These are phyloP conservation scores for Chlorops oryzae DNA, from an alignment of 1,140 invertebrate species.

Conservation along the genomic window DNA sequence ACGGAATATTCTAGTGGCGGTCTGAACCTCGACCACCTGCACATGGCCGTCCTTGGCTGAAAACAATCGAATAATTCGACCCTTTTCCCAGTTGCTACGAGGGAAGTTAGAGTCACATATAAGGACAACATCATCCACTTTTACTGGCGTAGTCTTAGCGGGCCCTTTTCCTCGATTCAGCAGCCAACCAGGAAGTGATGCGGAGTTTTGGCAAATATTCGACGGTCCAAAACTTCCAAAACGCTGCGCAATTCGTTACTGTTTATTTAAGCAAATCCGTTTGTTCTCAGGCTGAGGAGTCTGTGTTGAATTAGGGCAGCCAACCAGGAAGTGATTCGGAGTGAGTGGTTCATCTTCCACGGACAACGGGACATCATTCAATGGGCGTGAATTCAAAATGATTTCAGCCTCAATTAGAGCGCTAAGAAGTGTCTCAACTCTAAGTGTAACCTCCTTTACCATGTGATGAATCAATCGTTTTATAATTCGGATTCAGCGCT, in stretches of 20 bases:
- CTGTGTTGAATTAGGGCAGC: conserved; percentile 10
- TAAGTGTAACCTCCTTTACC: not conserved
- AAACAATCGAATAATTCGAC: too few relatives aligned
- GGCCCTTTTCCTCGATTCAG: conserved; percentile 27
- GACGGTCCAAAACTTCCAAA: conserved; percentile 28
- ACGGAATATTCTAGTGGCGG: too few relatives aligned
- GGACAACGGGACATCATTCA: conserved; percentile 28
- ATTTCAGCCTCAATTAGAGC: conserved; percentile 29
- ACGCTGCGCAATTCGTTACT: conserved; percentile 23
- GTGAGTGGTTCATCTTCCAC: conserved; percentile 29
- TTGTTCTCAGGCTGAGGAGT: conserved; percentile 6
- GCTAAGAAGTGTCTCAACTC: conserved; percentile 9
- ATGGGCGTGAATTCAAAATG: conserved; percentile 31
- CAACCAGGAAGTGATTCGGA: conserved; percentile 30
- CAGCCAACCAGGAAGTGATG: too few relatives aligned
- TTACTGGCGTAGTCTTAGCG: conserved; percentile 11
- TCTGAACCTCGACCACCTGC: too few relatives aligned
- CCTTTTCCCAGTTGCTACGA: conserved; percentile 22
- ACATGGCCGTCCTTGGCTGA: too few relatives aligned
- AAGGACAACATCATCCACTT: conserved; percentile 28
- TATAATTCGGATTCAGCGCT: conserved; percentile 22
- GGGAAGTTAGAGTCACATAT: conserved; percentile 21
- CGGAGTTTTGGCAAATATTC: conserved; percentile 26
- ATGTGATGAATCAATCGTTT: conserved; percentile 1
- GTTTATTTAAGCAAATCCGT: conserved; percentile 8